Evolutionary conservation across 2,797 vertebrate species (phyloP), one percentile per base, ranked within the genome.

Genomic region (Euthynnus affinis): DNA sequence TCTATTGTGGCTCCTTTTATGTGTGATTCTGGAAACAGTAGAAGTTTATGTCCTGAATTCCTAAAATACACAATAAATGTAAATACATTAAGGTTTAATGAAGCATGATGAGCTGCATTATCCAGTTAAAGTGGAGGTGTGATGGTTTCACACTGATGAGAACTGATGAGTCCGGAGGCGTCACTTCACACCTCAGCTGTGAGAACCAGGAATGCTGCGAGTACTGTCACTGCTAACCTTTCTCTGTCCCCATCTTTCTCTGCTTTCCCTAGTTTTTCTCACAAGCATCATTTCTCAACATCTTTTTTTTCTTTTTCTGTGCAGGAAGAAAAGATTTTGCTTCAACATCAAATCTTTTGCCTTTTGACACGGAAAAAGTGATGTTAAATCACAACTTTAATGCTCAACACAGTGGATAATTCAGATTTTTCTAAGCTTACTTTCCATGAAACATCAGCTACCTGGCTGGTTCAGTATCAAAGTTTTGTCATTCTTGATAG

Each of bases 181-280:
- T 92, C 90, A 66, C 80, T 91, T 95, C 88, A 87, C 94, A 93
- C 94, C 85, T 93, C 77, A 60, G 90, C 91, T 93, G 92, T 94
- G 94, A 93, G 93, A 95, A 92, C 71, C 74, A 49, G 80, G 75
- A 64, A 65, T 49, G 67, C 80, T 62, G 71, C 68, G 61, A 74
- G 74, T 9, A 18, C 55, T 59, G 22, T 23, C 29, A 3, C 73
- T 58, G 71, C 71, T 44, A 17, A 61, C 73, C 80, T 51, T 46
- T 14, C 51, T 46, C 23, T 57, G 25, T 70, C 46, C 59, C 32
- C 57, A 2, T 27, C 15, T n/a, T 29, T 20, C 48, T 0, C 13
- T 20, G 46, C 23, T 10, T 42, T 29, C 40, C 7, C 57, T 1
- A 2, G 5, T 51, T 70, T 59, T 20, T 37, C 25, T 56, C 3